Conservation (phyloP, 1,140 invertebrate species). For the Grapholita molesta region DNA sequence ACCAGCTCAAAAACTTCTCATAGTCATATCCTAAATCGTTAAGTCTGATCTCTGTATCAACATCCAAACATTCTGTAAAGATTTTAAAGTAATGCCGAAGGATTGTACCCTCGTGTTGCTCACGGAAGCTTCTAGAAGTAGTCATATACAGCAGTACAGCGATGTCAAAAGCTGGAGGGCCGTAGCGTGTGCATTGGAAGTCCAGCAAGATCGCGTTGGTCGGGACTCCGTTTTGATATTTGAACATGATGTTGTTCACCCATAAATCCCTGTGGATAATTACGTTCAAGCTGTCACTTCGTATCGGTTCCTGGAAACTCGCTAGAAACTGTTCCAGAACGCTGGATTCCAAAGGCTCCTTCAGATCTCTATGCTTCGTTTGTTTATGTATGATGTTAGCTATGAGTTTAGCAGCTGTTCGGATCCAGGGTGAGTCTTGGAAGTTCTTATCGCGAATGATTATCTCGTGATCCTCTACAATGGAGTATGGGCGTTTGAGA, state of each 20-base stretch:
- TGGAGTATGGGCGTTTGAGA: slow-evolving; percentile 23
- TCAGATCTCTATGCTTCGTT: slow-evolving; percentile 37
- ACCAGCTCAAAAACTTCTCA: slow-evolving; percentile 29
- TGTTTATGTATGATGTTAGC: slow-evolving; percentile 41
- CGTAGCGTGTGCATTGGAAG: slow-evolving; percentile 65
- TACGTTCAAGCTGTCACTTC: slow-evolving; percentile 55
- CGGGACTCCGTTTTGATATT: slow-evolving; percentile 53
- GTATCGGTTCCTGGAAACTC: slow-evolving; percentile 38
- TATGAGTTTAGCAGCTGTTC: slow-evolving; percentile 41
- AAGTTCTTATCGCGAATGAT: slow-evolving; percentile 40
- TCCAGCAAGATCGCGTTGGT: slow-evolving; percentile 63
- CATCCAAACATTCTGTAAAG: slow-evolving; percentile 45
- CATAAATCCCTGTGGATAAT: slow-evolving; percentile 77
- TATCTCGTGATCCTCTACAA: slow-evolving; percentile 33
- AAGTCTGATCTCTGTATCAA: slow-evolving; percentile 35
- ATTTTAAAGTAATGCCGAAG: slow-evolving; percentile 55
- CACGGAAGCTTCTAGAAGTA: slow-evolving; percentile 40
- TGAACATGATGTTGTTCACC: slow-evolving; percentile 75
- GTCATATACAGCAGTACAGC: slow-evolving; percentile 8
- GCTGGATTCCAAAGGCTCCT: slow-evolving; percentile 31
- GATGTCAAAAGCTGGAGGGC: slow-evolving; percentile 69
- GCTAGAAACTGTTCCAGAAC: slow-evolving; percentile 36
- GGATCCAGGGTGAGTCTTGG: slow-evolving; percentile 44
- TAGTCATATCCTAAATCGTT: slow-evolving; percentile 36
- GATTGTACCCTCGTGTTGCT: slow-evolving; percentile 44